phyloP scores from a whole-genome alignment of 2,113 vertebrate genomes.

The Dendrocopos noguchii region DNA sequence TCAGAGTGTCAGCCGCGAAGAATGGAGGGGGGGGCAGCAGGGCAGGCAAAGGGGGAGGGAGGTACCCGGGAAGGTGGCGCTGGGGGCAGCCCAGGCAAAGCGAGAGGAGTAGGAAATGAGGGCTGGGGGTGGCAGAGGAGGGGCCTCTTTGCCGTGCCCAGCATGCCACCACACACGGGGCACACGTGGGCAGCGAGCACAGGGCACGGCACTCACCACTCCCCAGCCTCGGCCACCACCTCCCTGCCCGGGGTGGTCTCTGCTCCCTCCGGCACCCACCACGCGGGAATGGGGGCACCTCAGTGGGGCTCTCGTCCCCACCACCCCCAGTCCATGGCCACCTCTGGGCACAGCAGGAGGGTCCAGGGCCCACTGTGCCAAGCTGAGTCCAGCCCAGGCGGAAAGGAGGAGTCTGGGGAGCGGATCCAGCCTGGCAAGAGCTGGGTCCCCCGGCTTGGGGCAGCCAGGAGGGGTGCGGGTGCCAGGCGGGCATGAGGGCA shows the following conservation, averaged over 20 bases:
- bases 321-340: background rate
- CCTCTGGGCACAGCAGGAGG: too few relatives aligned
- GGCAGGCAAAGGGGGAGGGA: conserved; percentile 6
- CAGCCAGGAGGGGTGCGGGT: background rate
- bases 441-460: background rate
- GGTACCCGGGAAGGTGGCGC: background rate
- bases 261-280: background rate
- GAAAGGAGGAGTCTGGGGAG: background rate
- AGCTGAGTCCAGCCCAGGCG: too few relatives aligned
- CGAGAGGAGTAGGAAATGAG: background rate
- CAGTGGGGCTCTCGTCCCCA: background rate
- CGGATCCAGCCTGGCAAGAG: background rate
- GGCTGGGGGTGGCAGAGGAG: background rate
- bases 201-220: rapidly evolving
- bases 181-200: background rate
- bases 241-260: background rate
- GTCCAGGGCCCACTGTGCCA: too few relatives aligned
- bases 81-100: background rate
- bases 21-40: background rate
- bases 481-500: background rate
- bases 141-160: background rate
- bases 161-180: background rate
- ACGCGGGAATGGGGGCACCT: too few relatives aligned
- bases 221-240: background rate
- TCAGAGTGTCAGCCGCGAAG: conserved; percentile 54